A percentile compares a stretch with the other conserved stretches of the same genome.
These are phyloP conservation scores for Simalia tracyae DNA, from an alignment of 2,797 vertebrate species.

Conservation along the genomic window DNA sequence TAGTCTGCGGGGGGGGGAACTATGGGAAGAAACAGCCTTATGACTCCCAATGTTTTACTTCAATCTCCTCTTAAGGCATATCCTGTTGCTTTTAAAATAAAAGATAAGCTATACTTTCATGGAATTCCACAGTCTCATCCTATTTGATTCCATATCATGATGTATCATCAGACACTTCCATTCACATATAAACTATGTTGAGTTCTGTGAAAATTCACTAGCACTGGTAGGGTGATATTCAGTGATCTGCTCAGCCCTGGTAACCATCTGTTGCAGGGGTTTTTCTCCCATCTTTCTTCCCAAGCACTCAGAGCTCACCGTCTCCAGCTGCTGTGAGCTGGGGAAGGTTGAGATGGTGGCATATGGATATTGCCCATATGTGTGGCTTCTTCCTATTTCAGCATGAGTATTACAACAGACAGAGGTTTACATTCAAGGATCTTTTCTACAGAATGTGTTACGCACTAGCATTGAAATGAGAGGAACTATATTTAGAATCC, in stretches of 20 bases:
- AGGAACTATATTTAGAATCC: neutral
- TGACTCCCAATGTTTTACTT: neutral
- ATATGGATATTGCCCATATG: neutral
- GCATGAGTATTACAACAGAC: neutral
- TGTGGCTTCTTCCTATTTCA: neutral
- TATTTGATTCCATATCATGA: neutral
- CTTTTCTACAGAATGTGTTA: neutral
- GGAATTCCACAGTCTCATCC: neutral
- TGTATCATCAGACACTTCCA: neutral
- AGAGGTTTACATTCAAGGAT: neutral
- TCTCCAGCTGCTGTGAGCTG: neutral
- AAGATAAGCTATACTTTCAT: neutral
- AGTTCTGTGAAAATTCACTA: neutral
- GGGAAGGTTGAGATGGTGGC: neutral
- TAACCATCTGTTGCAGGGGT: neutral
- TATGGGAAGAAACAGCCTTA: neutral
- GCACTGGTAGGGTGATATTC: neutral
- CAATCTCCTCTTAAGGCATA: neutral
- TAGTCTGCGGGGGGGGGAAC: neutral
- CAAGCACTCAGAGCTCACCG: neutral
- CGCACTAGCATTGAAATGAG: neutral
- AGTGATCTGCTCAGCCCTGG: neutral
- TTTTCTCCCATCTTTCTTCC: neutral
- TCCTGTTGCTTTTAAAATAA: neutral
- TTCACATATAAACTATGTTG: neutral